phyloP scores from a whole-genome alignment of 2,113 vertebrate genomes.

The Corythaixoides concolor region DNA sequence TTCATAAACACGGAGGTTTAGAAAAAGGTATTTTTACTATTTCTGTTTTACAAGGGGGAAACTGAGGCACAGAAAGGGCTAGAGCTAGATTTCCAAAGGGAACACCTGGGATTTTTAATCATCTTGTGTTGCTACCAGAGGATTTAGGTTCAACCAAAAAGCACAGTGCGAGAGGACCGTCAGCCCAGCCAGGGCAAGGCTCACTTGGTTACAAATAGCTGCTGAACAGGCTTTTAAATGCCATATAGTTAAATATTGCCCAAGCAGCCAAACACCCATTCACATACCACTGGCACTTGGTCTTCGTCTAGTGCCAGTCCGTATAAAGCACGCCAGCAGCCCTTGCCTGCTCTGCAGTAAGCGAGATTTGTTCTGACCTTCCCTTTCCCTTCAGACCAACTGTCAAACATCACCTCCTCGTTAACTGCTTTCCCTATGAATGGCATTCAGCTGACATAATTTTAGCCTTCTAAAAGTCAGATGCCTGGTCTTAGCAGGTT shows the following conservation, averaged over 20 bases:
- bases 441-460: neutral
- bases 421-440: neutral
- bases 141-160: neutral
- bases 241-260: neutral
- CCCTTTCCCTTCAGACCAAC: neutral
- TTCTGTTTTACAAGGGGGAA: neutral
- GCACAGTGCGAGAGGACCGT: neutral
- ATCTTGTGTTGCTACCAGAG: neutral
- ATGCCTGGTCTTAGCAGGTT: neutral
- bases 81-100: neutral
- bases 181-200: neutral
- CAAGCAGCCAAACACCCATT: neutral
- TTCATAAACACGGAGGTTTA: neutral
- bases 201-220: neutral
- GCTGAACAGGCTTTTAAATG: neutral
- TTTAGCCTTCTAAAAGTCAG: neutral
- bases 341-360: neutral
- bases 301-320: neutral
- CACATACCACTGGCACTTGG: neutral
- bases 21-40: neutral
- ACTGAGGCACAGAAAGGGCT: neutral
- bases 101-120: neutral
- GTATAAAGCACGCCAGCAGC: neutral
- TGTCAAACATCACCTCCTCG: neutral
- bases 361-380: neutral